phyloP scores from a whole-genome alignment of 1,140 invertebrate genomes.

The Nilaparvata lugens region DNA sequence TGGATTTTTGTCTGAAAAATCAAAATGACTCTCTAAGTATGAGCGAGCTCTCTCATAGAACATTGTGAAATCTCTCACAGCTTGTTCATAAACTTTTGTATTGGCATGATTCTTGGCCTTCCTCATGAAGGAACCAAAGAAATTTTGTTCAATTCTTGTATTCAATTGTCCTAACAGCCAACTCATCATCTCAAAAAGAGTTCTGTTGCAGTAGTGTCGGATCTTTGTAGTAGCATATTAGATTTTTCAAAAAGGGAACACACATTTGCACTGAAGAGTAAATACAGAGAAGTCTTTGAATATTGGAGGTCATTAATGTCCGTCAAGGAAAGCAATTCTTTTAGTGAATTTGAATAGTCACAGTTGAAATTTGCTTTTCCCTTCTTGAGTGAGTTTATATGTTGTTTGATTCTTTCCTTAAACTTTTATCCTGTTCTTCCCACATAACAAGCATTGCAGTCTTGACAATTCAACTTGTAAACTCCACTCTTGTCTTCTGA shows the following conservation, averaged over 20 bases:
- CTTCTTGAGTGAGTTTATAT: too few relatives aligned
- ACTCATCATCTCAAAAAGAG: slow-evolving; percentile 5
- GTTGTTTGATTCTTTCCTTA: too few relatives aligned
- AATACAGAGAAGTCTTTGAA: slow-evolving; percentile 11
- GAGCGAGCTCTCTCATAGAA: slow-evolving; percentile 3
- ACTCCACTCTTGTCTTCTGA: too few relatives aligned
- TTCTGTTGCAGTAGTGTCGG: slow-evolving; percentile 6
- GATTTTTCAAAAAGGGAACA: slow-evolving; percentile 6
- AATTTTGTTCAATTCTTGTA: slow-evolving; percentile 7
- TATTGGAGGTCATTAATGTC: slow-evolving; percentile 4
- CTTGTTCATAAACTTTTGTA: slow-evolving; percentile 4
- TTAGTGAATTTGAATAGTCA: slow-evolving; percentile 1
- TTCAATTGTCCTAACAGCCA: neutral
- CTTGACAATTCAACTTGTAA: too few relatives aligned
- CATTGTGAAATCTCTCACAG: slow-evolving; percentile 8
- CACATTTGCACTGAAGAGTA: slow-evolving; percentile 7
- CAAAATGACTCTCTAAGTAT: slow-evolving; percentile 9
- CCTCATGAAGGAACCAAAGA: slow-evolving; percentile 7
- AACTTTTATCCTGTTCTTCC: too few relatives aligned
- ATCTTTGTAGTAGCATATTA: slow-evolving; percentile 4
- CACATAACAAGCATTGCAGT: too few relatives aligned
- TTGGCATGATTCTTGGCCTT: slow-evolving; percentile 6
- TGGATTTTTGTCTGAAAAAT: slow-evolving; percentile 6
- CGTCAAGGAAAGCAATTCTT: slow-evolving; percentile 9
- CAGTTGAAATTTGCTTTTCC: too few relatives aligned